Base-by-base conservation (phyloP, 2,113 vertebrate genomes). In the Chionis minor region DNA sequence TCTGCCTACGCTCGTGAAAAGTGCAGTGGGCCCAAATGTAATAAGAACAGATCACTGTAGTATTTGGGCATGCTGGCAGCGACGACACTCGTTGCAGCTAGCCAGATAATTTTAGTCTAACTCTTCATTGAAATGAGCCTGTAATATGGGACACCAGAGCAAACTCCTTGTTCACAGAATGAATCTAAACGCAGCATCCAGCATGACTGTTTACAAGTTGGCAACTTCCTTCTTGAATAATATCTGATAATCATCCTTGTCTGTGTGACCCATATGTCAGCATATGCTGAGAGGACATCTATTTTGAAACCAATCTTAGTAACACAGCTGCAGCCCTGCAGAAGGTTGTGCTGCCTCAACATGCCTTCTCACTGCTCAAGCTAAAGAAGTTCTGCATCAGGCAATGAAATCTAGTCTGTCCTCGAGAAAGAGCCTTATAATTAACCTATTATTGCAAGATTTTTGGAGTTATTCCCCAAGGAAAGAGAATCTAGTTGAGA, bases 251-350 rank as follows among this genome's bases (percentile, higher is more conserved):
- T 77, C 77, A 81, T 47, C 80, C 44, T 79, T 81, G 65, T 89
- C 52, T 87, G 59, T 54, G 40, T 89, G 92, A 88, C 94, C 92
- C 55, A 14, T 55, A 51, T 77, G 80, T 92, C 88, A 87, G 78
- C 83, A 55, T 28, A 54, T 63, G 90, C 88, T 84, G 67, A 71
- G 45, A 95, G 73, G 54, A 80, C 66, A 72, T 77, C 82, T 94
- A 24, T 95, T 96, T 90, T 75, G 61, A 88, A 95, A 81, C 12
- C 65, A 58, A 40, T 9, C 35, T 74, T 74, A 81, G 55, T 81
- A 90, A 83, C 55, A n/a, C 66, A 94, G 73, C 86, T 93, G 70
- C 86, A 93, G 73, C 86, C n/a, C 80, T 49, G 82, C 58, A 56
- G 72, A 87, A 70, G 58, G 12, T 13, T 82, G 58, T 44, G 44